phyloP scores from a whole-genome alignment of 1,140 invertebrate genomes.

The Drosophila subobscura region DNA sequence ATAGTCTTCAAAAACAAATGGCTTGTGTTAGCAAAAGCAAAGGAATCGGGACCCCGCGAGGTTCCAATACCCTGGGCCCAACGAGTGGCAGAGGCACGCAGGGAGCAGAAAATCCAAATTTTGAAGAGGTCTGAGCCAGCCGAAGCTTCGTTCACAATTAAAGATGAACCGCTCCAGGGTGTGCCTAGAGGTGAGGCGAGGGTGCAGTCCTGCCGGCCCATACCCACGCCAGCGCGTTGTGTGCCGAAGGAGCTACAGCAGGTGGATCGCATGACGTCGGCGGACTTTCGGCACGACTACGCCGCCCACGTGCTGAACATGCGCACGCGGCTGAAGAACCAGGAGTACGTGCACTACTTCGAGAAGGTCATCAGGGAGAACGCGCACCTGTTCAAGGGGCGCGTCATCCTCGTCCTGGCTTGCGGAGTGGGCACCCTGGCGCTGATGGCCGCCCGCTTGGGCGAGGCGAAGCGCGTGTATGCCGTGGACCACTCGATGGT shows the following conservation, averaged over 20 bases:
- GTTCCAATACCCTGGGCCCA: too few relatives aligned
- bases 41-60: too few relatives aligned
- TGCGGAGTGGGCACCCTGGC: constrained; percentile 99
- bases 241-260: constrained; percentile 39
- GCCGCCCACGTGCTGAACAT: constrained; percentile 99
- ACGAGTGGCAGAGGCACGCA: too few relatives aligned
- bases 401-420: constrained; percentile 97
- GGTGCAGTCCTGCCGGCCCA: not conserved
- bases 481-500: constrained; percentile 98
- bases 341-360: constrained; percentile 97
- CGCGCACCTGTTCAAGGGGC: constrained; percentile 96
- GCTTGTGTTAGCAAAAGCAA: too few relatives aligned
- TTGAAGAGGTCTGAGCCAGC: too few relatives aligned
- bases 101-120: too few relatives aligned
- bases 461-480: constrained; percentile 94
- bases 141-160: too few relatives aligned
- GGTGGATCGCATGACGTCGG: constrained; percentile 62
- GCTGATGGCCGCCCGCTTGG: constrained; percentile 99
- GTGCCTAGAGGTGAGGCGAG: too few relatives aligned
- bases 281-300: constrained; percentile 52
- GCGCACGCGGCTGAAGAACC: constrained; percentile 99
- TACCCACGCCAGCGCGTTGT: constrained; percentile 21
- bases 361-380: constrained; percentile 98
- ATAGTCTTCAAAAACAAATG: too few relatives aligned
- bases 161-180: too few relatives aligned